Evolutionary conservation across 2,888 invertebrate species (phyloP).

Genomic region (Dyspetes luteomarginatus): DNA sequence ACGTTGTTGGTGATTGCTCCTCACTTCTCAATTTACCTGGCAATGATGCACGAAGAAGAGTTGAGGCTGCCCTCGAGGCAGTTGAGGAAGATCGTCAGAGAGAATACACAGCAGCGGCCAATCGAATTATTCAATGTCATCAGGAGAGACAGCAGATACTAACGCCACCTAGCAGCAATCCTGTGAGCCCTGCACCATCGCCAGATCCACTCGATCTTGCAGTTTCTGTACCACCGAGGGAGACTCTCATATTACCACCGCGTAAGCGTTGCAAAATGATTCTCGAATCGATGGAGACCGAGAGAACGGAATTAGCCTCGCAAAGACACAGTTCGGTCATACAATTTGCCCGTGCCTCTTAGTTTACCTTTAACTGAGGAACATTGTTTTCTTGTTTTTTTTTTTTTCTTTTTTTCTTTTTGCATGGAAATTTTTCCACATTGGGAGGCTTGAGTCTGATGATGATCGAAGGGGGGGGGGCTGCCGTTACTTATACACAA

Average conservation of each 20-base stretch:
- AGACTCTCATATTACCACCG: conserved; percentile 89
- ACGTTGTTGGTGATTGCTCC: conserved; percentile 68
- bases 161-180: conserved; percentile 87
- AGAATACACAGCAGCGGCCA: conserved; percentile 33
- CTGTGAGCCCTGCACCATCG: conserved; percentile 85
- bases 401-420: too few species aligned
- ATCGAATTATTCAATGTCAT: conserved; percentile 51
- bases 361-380: conserved; percentile 24
- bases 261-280: conserved; percentile 92
- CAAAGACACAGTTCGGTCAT: conserved; percentile 89
- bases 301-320: conserved; percentile 78
- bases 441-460: conserved; percentile 5
- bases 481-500: conserved; percentile 6
- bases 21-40: conserved; percentile 81
- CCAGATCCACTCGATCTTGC: conserved; percentile 85
- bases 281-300: conserved; percentile 87
- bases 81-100: conserved; percentile 83
- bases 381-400: neutral
- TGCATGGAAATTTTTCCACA: neutral
- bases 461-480: conserved; percentile 10
- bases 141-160: conserved; percentile 79
- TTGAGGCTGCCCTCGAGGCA: conserved; percentile 87
- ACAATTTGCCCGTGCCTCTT: conserved; percentile 91
- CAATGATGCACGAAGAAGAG: conserved; percentile 86
- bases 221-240: conserved; percentile 84